Evolutionary conservation across 2,888 invertebrate species (phyloP).

Genomic region (Dryocosmus kuriphilus): DNA sequence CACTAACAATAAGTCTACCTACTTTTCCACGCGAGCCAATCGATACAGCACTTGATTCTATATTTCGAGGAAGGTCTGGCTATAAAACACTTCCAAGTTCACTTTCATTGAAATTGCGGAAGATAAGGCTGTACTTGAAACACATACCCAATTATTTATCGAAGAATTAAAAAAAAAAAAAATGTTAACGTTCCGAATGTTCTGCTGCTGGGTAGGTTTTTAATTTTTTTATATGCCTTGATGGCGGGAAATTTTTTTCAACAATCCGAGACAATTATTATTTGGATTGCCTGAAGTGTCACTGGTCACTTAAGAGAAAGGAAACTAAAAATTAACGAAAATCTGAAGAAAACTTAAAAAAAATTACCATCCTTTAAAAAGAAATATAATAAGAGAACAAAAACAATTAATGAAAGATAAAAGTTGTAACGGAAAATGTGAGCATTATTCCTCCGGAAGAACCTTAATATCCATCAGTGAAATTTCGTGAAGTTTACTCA

Average conservation of each 20-base stretch:
- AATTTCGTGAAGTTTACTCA: constrained; percentile 11
- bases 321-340: neutral
- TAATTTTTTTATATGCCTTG: too few relatives aligned
- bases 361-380: neutral
- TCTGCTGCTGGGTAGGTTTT: too few relatives aligned
- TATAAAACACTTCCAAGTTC: constrained; percentile 13
- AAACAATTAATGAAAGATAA: neutral
- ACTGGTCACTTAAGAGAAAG: too few relatives aligned
- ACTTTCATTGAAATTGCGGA: constrained; percentile 8
- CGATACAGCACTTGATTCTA: constrained; percentile 2
- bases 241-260: too few relatives aligned
- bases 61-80: neutral
- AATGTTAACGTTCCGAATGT: too few relatives aligned
- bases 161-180: neutral
- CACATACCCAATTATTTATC: neutral
- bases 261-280: too few relatives aligned
- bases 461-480: neutral
- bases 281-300: too few relatives aligned
- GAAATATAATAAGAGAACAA: neutral
- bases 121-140: neutral
- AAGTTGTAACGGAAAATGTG: neutral
- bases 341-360: neutral
- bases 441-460: neutral
- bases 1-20: constrained; percentile 20
- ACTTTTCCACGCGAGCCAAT: constrained; percentile 11